Percentiles rank a stretch among this genome's conserved stretches.
These are phyloP conservation scores for Conus ventricosus DNA, from an alignment of 1,140 invertebrate genomes.

Conservation along the genomic window DNA sequence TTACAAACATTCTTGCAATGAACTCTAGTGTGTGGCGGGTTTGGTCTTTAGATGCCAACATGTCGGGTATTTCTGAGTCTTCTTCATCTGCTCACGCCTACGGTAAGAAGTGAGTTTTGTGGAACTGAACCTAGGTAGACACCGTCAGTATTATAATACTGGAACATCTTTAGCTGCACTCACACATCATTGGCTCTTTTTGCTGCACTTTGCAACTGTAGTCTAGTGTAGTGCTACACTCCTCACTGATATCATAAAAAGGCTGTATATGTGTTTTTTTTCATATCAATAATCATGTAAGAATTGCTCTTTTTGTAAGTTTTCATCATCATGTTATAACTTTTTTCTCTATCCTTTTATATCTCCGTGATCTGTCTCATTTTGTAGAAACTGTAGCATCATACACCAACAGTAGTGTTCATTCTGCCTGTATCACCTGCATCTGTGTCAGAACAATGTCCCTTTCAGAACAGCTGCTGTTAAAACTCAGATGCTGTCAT, in stretches of 20 bases:
- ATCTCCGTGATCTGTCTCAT: neutral
- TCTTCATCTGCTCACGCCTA: conserved; percentile 18
- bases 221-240: neutral
- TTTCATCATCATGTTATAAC: neutral
- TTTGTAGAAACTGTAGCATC: neutral
- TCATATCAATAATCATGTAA: neutral
- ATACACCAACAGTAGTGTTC: neutral
- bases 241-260: neutral
- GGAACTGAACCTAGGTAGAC: neutral
- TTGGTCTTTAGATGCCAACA: conserved; percentile 33
- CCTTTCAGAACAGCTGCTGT: neutral
- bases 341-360: neutral
- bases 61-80: conserved; percentile 35
- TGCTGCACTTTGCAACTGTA: neutral
- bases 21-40: neutral
- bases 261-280: neutral
- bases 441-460: neutral
- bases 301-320: neutral
- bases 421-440: neutral
- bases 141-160: neutral
- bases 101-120: conserved; percentile 26
- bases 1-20: too few relatives aligned
- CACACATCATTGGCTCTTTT: neutral
- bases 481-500: too few relatives aligned
- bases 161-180: neutral